These are phyloP conservation scores for Metridium senile DNA, from an alignment of 92 coral and sea anemone genomes.

Conservation along the genomic window DNA sequence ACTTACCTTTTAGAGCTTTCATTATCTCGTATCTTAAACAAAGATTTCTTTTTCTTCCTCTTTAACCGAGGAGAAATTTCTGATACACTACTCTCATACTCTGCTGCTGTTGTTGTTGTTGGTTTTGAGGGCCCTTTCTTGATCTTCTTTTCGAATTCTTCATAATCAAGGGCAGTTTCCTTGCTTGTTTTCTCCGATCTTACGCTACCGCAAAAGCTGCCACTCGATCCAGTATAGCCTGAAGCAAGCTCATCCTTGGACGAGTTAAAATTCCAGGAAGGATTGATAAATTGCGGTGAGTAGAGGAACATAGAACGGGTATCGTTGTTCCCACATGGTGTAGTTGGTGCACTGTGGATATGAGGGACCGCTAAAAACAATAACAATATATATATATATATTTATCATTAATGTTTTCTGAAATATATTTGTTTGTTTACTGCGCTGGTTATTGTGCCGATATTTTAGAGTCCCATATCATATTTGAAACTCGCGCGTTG, in stretches of 20 bases:
- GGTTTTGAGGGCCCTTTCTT: neutral
- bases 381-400: no score
- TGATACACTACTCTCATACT: neutral
- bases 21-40: neutral
- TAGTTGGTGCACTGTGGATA: constrained; percentile 6
- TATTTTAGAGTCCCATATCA: no score
- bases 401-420: no score
- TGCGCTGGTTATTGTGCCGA: no score
- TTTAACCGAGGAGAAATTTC: neutral
- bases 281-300: neutral
- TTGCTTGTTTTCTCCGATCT: neutral
- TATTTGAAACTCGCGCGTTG: no score
- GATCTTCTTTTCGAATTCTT: neutral
- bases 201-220: neutral
- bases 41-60: neutral
- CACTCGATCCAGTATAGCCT: neutral
- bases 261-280: neutral
- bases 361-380: neutral
- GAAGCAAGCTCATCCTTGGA: constrained; percentile 6
- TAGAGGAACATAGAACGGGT: neutral
- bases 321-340: neutral
- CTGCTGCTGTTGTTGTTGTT: neutral
- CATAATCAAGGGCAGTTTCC: neutral
- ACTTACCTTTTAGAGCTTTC: neutral
- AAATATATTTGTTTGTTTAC: no score